Base-by-base conservation (phyloP, 1,140 invertebrate species). In the Acromyrmex echinatior region DNA sequence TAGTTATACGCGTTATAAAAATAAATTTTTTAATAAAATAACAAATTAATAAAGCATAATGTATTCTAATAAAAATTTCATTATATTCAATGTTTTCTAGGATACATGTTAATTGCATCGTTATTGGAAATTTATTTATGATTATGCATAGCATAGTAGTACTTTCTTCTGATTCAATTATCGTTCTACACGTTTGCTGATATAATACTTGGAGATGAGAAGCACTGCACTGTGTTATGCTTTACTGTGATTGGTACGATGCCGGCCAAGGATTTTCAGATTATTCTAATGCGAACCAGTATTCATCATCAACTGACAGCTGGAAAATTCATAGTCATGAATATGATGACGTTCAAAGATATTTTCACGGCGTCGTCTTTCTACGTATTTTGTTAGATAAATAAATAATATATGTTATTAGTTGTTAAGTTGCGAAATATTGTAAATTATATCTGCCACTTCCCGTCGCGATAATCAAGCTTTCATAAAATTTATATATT, bases 331-430 rank as follows among this genome's bases (percentile, higher is more conserved):
- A 12, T 87, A 9, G 2, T 35, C 12, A 68, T 87, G 28, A 87
- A 87, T 25, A 73, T 87, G 71, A 25, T 77, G 1, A 87, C 51
- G 14, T 86, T 78, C 35, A 87, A 77, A 53, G 73, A 78, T 21
- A 87, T 87, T 12, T 35, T 87, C 58, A 85, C 81, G 4, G 73
- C 45, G 0, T 78, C 86, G 18, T 87, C 60, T 87, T 21, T 87
- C 3, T 87, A 12, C 84, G 73, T 65, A 31, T 86, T 3, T 66
- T 70, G 51, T 14, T 87, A n/a, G n/a, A 70, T n/a, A 73, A 70
- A 18, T 87, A 45, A 87, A 16, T 25, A 12, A 45, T 16, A 28
- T 16, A 51, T 14, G 12, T 35, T 25, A 21, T 60, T 7, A 21
- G 1, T 60, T 60, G 31, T 60, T 79, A 9, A 71, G 16, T 7